Conservation (phyloP, 2,888 invertebrate genomes). For the Lithophane ornitopus region DNA sequence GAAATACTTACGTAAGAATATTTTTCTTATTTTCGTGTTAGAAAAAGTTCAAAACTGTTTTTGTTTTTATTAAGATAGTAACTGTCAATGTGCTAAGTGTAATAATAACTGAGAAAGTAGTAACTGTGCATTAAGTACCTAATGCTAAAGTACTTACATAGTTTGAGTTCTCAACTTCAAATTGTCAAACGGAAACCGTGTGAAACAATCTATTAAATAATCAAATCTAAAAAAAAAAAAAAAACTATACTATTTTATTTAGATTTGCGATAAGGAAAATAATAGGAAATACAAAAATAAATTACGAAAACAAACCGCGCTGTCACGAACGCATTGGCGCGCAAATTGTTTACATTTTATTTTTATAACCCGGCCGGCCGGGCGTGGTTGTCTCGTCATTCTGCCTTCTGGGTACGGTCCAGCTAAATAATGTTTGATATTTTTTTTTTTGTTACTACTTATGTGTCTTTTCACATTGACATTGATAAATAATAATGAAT, state of each 20-base stretch:
- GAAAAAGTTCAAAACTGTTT: too few relatives aligned
- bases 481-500: constrained; percentile 6
- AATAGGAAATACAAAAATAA: constrained; percentile 20
- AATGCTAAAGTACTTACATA: too few relatives aligned
- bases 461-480: background rate
- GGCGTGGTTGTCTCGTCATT: constrained; percentile 67
- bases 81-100: too few relatives aligned
- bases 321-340: constrained; percentile 77
- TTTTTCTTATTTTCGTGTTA: background rate
- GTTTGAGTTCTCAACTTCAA: too few relatives aligned
- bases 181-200: too few relatives aligned
- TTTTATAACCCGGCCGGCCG: constrained; percentile 72
- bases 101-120: too few relatives aligned
- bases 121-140: too few relatives aligned
- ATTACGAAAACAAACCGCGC: constrained; percentile 68
- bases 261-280: constrained; percentile 28
- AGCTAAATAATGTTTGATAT: constrained; percentile 5
- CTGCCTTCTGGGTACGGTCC: constrained; percentile 43
- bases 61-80: too few relatives aligned
- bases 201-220: background rate
- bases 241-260: background rate
- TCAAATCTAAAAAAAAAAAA: background rate
- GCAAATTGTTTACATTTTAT: constrained; percentile 81
- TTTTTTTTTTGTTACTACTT: background rate
- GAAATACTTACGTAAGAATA: constrained; percentile 7